Evolutionary conservation across 1,140 invertebrate species (phyloP).

Genomic region (Tachypleus tridentatus): DNA sequence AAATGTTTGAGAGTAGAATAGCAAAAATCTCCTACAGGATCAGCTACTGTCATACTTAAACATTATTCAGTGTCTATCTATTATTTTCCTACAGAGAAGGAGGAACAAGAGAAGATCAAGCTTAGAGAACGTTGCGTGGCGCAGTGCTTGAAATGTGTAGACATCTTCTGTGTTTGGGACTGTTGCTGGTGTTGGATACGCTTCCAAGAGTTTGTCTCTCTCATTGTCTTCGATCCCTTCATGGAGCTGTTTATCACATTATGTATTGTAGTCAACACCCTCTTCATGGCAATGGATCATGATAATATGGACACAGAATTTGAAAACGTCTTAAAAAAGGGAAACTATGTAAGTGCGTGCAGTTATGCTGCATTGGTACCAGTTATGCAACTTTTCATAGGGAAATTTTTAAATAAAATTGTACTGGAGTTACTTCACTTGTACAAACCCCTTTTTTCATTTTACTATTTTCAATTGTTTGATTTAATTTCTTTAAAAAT

Average conservation of each 20-base stretch:
- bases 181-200: conserved; percentile 83
- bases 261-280: conserved; percentile 93
- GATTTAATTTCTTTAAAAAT: too few relatives aligned
- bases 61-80: conserved; percentile 27
- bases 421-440: not conserved
- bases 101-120: conserved; percentile 59
- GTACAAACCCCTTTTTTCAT: not conserved
- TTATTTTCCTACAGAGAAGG: conserved; percentile 27
- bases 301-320: conserved; percentile 83
- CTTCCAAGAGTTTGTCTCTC: conserved; percentile 72
- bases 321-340: conserved; percentile 67
- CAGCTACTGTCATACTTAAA: conserved; percentile 22
- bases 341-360: conserved; percentile 82
- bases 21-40: conserved; percentile 12
- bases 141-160: conserved; percentile 60
- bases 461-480: not conserved
- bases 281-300: conserved; percentile 96
- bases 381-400: not conserved
- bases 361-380: not conserved
- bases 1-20: too few relatives aligned
- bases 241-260: conserved; percentile 96
- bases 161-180: conserved; percentile 95
- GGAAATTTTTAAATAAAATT: too few relatives aligned
- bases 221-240: conserved; percentile 94
- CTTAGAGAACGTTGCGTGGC: conserved; percentile 71